Percentiles rank a stretch among this genome's conserved stretches.
phyloP scores from a whole-genome alignment of 2,797 vertebrate genomes.

The Microctenopoma lineatum region DNA sequence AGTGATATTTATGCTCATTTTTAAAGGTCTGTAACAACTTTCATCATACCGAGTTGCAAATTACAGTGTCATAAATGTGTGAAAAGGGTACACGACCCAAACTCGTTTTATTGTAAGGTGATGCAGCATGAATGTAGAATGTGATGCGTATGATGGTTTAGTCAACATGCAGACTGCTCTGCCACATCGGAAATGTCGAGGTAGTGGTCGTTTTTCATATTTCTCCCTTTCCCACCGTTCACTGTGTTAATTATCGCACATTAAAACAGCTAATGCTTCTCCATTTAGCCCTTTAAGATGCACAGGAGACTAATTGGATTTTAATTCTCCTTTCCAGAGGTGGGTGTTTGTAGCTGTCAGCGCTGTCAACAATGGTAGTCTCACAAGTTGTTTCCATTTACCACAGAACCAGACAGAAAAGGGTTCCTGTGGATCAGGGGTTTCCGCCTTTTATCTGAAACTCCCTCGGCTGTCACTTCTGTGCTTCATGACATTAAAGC shows the following conservation, averaged over 20 bases:
- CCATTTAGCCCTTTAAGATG: slow-evolving; percentile 34
- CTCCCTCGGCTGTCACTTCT: neutral
- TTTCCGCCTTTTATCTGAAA: neutral
- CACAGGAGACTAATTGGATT: slow-evolving; percentile 44
- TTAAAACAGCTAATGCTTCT: slow-evolving; percentile 40
- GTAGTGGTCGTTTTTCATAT: slow-evolving; percentile 3
- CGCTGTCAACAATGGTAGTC: slow-evolving; percentile 9
- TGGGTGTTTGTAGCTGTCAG: slow-evolving; percentile 32
- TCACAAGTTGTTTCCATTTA: neutral
- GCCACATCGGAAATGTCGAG: neutral
- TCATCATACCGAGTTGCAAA: neutral
- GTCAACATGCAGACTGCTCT: neutral
- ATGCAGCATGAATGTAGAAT: neutral
- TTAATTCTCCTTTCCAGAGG: slow-evolving; percentile 41
- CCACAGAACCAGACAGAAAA: slow-evolving; percentile 1
- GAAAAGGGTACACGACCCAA: neutral
- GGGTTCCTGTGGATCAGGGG: slow-evolving; percentile 7
- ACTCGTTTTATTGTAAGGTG: neutral
- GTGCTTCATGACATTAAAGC: slow-evolving; percentile 6
- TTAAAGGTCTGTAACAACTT: neutral
- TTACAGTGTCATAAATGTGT: neutral
- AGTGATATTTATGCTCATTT: neutral
- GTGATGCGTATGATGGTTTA: neutral
- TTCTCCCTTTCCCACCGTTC: slow-evolving; percentile 33
- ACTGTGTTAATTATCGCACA: slow-evolving; percentile 41